Evolutionary conservation across 2,888 invertebrate genomes (phyloP), one percentile per base, ranked within the genome.

Genomic region (Lasioglossum vierecki): DNA sequence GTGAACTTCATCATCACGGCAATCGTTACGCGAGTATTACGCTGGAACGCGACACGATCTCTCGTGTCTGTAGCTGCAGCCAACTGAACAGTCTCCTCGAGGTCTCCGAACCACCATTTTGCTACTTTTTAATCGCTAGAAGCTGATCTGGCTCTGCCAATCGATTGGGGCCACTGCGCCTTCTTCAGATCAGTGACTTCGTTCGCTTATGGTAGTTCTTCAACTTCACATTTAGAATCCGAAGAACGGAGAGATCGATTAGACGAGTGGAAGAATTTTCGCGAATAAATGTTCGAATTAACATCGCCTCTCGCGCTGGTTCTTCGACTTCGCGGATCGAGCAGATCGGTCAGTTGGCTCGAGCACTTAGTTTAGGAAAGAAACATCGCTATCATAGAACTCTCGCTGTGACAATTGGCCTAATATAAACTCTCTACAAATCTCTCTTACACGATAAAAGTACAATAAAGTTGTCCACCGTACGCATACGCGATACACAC

Each of bases 391-490:
- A 84, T 79, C 78, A 63, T 76, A 88, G 81, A 84, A 84, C 89
- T 88, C 86, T 86, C 86, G 86, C 87, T 82, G 85, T 86, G 79
- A 84, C 86, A 81, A 83, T 79, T 86, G 86, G 79, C 82, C 85
- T 92, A 89, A 88, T 91, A 90, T 89, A 92, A 92, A 91, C 85
- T 89, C 85, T 84, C 89, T 92, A 90, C 91, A 90, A 92, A 92
- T 88, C 85, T 89, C 84, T 81, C 85, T 86, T 85, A 88, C 39
- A 81, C 79, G 84, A 87, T 91, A 85, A 87, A 63, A 89, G 79
- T 88, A 91, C 85, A 86, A 84, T 88, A 82, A 91, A 85, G 82
- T 89, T 84, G 76, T 75, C 66, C 81, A 79, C 82, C 74, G 84
- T 83, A 85, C 78, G 80, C 72, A 74, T 79, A 39, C 79, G 78